Evolutionary conservation across 2,888 invertebrate genomes (phyloP), one percentile per base, ranked within the genome.

Genomic region (Toxonevra muliebris): DNA sequence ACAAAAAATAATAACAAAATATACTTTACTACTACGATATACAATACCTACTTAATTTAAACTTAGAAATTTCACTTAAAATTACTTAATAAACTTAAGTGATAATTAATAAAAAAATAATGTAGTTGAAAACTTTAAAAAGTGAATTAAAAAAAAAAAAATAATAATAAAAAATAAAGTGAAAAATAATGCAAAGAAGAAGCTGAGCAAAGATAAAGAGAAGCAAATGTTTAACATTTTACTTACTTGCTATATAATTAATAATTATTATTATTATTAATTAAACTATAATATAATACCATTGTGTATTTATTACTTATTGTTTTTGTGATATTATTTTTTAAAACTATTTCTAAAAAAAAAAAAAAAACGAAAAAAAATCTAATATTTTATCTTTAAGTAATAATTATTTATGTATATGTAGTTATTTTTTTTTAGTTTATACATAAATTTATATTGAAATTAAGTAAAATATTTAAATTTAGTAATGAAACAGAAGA

Each of bases 271-370:
- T 41, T 13, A n/a, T 41, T 41, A 61, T 30, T 52, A 52, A 48
- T 9, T 54, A 55, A n/a, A n/a, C n/a, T n/a, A n/a, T n/a, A n/a
- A n/a, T n/a, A n/a, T n/a, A n/a, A n/a, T n/a, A n/a, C 50, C n/a
- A 53, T n/a, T 42, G 61, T 30, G 30, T 13, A 43, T 12, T 43
- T 54, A 30, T 50, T 42, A 66, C 11, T 61, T 65, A 64, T 71
- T 72, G 69, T 57, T 67, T 71, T 73, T 73, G 73, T 73, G 73
- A 73, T 72, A 73, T 73, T 73, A 73, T 71, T 72, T 71, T 70
- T 72, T 66, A 69, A 65, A 13, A 19, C 57, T 55, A 59, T 30
- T 43, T 57, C 20, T 61, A 62, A 53, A 48, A 48, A 58, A 15
- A 19, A 57, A 42, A 45, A 40, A 48, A 30, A 30, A 30, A 30